phyloP scores from a whole-genome alignment of 2,797 vertebrate species.

The Ctenopoma kingsleyae region DNA sequence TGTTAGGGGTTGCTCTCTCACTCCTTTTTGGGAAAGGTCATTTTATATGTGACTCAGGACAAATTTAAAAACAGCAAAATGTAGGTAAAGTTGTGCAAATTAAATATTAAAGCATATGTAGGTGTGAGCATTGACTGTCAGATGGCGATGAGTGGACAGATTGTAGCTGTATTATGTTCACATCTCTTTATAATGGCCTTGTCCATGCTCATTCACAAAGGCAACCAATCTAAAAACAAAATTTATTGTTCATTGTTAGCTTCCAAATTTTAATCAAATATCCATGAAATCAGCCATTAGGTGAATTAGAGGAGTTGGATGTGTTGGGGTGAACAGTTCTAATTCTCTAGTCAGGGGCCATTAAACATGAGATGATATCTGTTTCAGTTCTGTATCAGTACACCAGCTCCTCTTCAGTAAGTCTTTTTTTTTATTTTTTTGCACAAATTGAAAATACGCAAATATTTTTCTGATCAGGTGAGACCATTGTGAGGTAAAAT shows the following conservation, averaged over 20 bases:
- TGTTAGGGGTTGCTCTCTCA: neutral
- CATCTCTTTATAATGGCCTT: no score
- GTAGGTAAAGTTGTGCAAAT: neutral
- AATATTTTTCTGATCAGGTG: no score
- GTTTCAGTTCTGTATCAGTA: no score
- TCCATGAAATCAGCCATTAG: neutral
- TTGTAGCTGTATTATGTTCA: neutral
- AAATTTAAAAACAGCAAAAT: neutral
- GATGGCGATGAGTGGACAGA: no score
- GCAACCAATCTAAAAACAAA: neutral
- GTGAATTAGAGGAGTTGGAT: neutral
- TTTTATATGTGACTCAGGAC: slow-evolving; percentile 1
- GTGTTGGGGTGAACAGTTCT: neutral
- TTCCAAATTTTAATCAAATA: neutral
- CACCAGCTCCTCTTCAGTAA: no score
- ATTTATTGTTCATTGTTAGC: neutral
- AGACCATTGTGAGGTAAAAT: no score
- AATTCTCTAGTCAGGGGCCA: neutral
- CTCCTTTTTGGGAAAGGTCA: neutral
- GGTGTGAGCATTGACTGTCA: neutral
- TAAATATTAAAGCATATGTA: neutral
- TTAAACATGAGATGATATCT: neutral
- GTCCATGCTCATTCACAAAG: no score
- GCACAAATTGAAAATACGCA: no score
- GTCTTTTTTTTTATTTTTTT: no score